Evolutionary conservation across 2,888 invertebrate species (phyloP), one percentile per base, ranked within the genome.

Genomic region (Clusia tigrina): DNA sequence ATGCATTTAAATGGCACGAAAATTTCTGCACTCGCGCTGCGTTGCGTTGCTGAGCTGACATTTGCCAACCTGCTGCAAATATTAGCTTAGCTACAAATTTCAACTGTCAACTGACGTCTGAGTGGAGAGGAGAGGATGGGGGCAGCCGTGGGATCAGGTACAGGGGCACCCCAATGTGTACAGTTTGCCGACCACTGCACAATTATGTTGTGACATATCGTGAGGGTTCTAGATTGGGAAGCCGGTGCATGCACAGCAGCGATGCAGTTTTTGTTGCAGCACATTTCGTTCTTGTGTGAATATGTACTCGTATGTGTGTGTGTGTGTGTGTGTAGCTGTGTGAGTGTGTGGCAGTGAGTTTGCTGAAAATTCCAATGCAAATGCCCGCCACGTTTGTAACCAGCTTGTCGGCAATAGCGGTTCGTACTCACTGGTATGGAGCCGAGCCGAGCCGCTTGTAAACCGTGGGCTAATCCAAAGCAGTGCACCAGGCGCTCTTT

Each of bases 301-400:
- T 20, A 22, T 17, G 25, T 23, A 15, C 38, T 10, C 17, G 38
- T 9, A 17, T 53, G 22, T 59, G 53, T 22, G 38, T 37, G 23
- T 37, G 20, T 26, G 23, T 46, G 46, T 37, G 25, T 42, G 59
- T 46, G 38, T n/a, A 32, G 12, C 32, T 32, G 32, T 32, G 32
- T 32, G 32, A 32, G 42, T 42, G 42, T n/a, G 42, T n/a, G 42
- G 12, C 12, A 32, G 32, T 32, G 32, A n/a, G n/a, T n/a, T n/a
- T 57, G 42, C 46, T n/a, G 26, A 24, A 38, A 52, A 59, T 59
- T 52, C 53, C 52, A 53, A 53, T 53, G 24, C 37, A 53, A 53
- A 26, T 59, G 23, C n/a, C n/a, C n/a, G n/a, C n/a, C 32, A 22
- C 53, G 52, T 20, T 53, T 46, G 10, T 9, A 12, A 6, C 17